A percentile compares a stretch with the other conserved stretches of the same genome.
These are phyloP conservation scores for Monomorium pharaonis DNA, from an alignment of 1,140 invertebrate genomes.

Conservation along the genomic window DNA sequence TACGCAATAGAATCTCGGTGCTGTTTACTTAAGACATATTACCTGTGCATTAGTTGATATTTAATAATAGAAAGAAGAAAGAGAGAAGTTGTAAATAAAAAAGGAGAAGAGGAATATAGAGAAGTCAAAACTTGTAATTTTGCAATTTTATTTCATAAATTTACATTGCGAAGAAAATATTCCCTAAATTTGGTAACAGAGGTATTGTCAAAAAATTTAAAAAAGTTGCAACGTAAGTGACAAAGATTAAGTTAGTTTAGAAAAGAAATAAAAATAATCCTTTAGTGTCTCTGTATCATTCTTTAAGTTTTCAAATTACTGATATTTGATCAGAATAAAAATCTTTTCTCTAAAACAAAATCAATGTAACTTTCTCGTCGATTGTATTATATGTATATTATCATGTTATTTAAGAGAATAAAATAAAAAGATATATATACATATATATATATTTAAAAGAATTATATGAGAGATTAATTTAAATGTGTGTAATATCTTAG, in stretches of 20 bases:
- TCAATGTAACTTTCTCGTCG: not conserved
- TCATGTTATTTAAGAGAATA: not conserved
- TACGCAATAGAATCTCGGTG: not conserved
- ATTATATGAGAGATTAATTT: not conserved
- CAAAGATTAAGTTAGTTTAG: not conserved
- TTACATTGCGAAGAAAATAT: not conserved
- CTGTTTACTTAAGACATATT: constrained; percentile 22
- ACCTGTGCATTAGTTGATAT: not conserved
- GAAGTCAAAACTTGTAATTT: constrained; percentile 12
- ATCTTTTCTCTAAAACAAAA: not conserved
- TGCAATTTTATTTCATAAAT: not conserved
- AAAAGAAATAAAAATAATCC: not conserved
- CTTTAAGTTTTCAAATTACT: not conserved
- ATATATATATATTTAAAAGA: not conserved
- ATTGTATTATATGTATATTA: not conserved
- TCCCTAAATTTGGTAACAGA: not conserved
- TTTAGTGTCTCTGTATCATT: not conserved
- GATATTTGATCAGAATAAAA: not conserved
- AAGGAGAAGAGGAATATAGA: not conserved
- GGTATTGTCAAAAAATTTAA: not conserved
- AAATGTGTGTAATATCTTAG: not conserved
- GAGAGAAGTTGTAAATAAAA: constrained; percentile 20
- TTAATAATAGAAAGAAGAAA: not conserved
- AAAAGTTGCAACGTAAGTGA: not conserved
- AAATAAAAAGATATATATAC: not conserved